phyloP scores from a whole-genome alignment of 1,140 invertebrate genomes.

The Pogonognathellus flavescens region DNA sequence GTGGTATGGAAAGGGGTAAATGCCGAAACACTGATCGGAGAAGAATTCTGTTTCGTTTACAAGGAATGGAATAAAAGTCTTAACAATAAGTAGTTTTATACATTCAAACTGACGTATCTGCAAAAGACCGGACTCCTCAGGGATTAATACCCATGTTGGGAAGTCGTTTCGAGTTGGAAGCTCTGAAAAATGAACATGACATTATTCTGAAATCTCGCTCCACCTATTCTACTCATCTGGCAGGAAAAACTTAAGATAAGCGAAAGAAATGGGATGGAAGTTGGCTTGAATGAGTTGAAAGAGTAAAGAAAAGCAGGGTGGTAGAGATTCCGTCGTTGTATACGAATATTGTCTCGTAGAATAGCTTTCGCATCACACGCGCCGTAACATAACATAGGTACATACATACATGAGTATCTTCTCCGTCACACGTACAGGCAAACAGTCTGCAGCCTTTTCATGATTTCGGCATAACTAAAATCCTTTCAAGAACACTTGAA shows the following conservation, averaged over 20 bases:
- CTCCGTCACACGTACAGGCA: not conserved
- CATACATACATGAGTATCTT: not conserved
- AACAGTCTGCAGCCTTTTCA: too few relatives aligned
- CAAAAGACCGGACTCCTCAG: constrained; percentile 38
- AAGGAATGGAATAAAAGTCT: too few relatives aligned
- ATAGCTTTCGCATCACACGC: not conserved
- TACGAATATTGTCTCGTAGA: not conserved
- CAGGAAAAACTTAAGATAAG: constrained; percentile 46
- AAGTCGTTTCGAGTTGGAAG: constrained; percentile 17
- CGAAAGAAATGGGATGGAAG: constrained; percentile 34
- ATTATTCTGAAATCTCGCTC: constrained; percentile 45
- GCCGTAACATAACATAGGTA: not conserved
- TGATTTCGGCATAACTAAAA: too few relatives aligned
- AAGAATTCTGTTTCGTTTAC: too few relatives aligned
- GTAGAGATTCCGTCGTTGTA: not conserved
- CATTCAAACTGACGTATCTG: constrained; percentile 42
- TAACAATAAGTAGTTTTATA: constrained; percentile 41
- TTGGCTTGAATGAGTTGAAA: constrained; percentile 23
- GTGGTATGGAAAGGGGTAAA: too few relatives aligned
- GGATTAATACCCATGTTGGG: constrained; percentile 41
- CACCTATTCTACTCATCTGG: constrained; percentile 34
- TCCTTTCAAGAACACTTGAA: constrained; percentile 16
- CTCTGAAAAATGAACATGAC: constrained; percentile 44
- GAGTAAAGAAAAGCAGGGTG: not conserved
- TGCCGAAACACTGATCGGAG: too few relatives aligned